These are phyloP conservation scores for Bathynomus jamesi DNA, from an alignment of 1,140 invertebrate genomes.

Conservation along the genomic window DNA sequence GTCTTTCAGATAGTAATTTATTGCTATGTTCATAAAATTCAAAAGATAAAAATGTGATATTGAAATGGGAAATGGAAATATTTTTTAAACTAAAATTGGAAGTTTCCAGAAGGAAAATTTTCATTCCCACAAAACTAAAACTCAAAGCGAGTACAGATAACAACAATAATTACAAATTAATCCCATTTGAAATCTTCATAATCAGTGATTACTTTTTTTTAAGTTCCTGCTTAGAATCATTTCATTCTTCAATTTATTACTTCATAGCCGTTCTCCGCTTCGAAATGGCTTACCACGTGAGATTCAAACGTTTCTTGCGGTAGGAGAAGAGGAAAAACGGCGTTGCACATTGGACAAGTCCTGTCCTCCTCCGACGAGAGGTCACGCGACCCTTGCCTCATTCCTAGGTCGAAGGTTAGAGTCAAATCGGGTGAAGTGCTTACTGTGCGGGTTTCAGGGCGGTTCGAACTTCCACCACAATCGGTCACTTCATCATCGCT, in stretches of 20 bases:
- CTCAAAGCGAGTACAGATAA: too few relatives aligned
- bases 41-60: too few relatives aligned
- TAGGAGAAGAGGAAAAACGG: not conserved
- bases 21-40: too few relatives aligned
- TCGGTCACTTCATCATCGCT: not conserved
- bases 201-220: not conserved
- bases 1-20: too few relatives aligned
- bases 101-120: too few relatives aligned
- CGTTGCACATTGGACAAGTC: not conserved
- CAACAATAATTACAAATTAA: too few relatives aligned
- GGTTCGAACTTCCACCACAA: not conserved
- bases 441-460: not conserved
- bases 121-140: too few relatives aligned
- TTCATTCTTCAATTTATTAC: not conserved
- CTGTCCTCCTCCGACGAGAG: not conserved
- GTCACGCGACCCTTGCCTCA: not conserved
- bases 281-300: not conserved
- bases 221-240: not conserved
- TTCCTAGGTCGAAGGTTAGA: not conserved
- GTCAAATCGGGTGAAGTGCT: not conserved
- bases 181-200: too few relatives aligned
- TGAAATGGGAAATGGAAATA: too few relatives aligned
- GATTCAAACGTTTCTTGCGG: not conserved
- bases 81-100: too few relatives aligned
- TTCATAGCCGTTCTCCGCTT: not conserved